Percentiles rank a stretch among this genome's conserved stretches.
Evolutionary conservation across 2,888 invertebrate genomes (phyloP).

Genomic region (Pheosia tremula): DNA sequence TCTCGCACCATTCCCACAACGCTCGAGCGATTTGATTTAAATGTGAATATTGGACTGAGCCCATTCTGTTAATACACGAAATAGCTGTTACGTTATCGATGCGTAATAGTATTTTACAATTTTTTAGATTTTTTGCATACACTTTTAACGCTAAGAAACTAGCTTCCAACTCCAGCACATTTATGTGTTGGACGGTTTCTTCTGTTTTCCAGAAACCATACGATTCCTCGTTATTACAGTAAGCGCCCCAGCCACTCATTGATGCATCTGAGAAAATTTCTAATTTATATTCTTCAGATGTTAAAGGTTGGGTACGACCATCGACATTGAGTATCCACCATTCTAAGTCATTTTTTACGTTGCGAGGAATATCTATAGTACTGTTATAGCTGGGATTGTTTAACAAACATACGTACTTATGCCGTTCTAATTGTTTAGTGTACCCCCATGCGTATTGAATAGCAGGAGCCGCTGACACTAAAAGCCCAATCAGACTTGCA

Average conservation of each 20-base stretch:
- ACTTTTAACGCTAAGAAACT: slow-evolving; percentile 6
- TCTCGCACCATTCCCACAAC: slow-evolving; percentile 11
- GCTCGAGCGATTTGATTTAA: slow-evolving; percentile 5
- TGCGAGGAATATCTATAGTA: background rate
- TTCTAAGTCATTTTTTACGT: slow-evolving; percentile 6
- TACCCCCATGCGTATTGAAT: background rate
- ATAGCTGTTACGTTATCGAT: slow-evolving; percentile 10
- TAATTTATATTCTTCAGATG: slow-evolving; percentile 2
- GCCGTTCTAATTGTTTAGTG: slow-evolving; percentile 18
- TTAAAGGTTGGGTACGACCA: slow-evolving; percentile 2
- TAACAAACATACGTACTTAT: slow-evolving; percentile 22
- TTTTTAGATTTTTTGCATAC: slow-evolving; percentile 5
- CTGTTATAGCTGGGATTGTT: slow-evolving; percentile 8
- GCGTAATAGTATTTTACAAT: slow-evolving; percentile 5
- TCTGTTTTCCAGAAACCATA: slow-evolving; percentile 7
- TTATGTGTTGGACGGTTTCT: slow-evolving; percentile 7
- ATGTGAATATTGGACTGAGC: slow-evolving; percentile 6
- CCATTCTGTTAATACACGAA: slow-evolving; percentile 12
- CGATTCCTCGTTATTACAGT: slow-evolving; percentile 1
- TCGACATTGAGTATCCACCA: slow-evolving; percentile 13
- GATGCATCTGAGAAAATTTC: slow-evolving; percentile 15
- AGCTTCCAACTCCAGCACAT: slow-evolving; percentile 10
- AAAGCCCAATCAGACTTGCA: background rate
- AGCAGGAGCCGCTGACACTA: background rate
- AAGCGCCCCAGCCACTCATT: slow-evolving; percentile 9